A percentile compares a stretch with the other conserved stretches of the same genome.
These are phyloP conservation scores for Alosa sapidissima DNA, from an alignment of 2,797 vertebrate genomes.

Conservation along the genomic window DNA sequence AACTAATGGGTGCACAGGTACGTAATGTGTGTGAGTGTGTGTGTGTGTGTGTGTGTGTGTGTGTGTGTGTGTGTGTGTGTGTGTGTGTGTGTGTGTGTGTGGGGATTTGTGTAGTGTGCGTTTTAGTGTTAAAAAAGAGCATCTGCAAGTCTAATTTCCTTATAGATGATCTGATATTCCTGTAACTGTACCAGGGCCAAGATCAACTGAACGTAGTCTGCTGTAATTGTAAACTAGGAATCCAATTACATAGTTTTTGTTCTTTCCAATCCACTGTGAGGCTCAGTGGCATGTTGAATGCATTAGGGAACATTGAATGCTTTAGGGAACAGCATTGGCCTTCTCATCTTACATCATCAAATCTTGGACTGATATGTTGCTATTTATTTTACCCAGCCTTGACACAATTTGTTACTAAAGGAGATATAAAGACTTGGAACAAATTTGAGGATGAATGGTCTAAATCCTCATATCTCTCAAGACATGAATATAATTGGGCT, in stretches of 20 bases:
- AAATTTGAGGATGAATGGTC: neutral
- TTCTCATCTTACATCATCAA: neutral
- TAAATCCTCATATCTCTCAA: neutral
- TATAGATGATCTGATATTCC: slow-evolving; percentile 22
- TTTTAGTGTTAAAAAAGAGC: slow-evolving; percentile 1
- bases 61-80: neutral
- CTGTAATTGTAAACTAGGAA: neutral
- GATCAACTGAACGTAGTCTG: neutral
- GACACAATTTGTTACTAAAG: neutral
- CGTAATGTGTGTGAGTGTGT: neutral
- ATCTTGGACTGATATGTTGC: neutral
- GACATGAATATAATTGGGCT: neutral
- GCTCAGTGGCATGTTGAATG: neutral
- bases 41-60: neutral
- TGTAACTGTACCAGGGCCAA: neutral
- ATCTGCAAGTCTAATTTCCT: slow-evolving; percentile 29
- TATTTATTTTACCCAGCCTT: neutral
- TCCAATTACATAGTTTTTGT: neutral
- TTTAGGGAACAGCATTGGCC: neutral
- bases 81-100: neutral
- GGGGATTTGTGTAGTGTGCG: no score
- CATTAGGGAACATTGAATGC: neutral
- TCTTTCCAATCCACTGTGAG: neutral
- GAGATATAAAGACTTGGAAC: neutral
- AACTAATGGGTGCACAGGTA: slow-evolving; percentile 29